Conservation (phyloP, 2,113 vertebrate species). For the Bubo bubo region DNA sequence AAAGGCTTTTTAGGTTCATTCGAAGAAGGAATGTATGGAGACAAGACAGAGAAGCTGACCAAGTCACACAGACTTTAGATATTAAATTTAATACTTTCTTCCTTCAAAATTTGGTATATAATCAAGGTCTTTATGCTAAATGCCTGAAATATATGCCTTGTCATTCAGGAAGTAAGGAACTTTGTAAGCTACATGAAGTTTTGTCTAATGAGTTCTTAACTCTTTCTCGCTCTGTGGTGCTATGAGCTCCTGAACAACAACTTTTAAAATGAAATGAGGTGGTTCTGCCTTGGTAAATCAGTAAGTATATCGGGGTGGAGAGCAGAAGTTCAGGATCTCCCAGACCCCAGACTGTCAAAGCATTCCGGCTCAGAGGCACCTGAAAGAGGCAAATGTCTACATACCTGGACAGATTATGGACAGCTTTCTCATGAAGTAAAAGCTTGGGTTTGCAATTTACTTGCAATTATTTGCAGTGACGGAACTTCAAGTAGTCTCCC, state of each 20-base stretch:
- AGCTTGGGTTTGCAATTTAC: not conserved
- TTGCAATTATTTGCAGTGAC: not conserved
- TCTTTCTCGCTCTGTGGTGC: not conserved
- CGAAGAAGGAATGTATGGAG: not conserved
- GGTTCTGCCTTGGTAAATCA: not conserved
- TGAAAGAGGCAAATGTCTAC: not conserved
- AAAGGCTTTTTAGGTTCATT: not conserved
- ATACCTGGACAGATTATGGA: accelerated
- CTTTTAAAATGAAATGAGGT: not conserved
- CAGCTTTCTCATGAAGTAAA: not conserved
- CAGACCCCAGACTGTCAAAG: not conserved
- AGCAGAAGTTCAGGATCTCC: not conserved
- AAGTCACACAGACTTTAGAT: not conserved
- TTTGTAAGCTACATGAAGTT: not conserved
- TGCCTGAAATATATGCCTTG: not conserved
- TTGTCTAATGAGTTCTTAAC: not conserved
- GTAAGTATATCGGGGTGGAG: not conserved
- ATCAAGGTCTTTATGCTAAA: not conserved
- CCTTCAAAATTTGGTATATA: not conserved
- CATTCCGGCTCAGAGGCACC: not conserved
- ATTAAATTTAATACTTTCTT: not conserved
- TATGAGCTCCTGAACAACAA: not conserved
- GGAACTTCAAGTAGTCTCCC: not conserved
- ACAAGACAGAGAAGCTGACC: not conserved
- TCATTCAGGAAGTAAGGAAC: not conserved